Percentiles rank a stretch among this genome's conserved stretches.
These are phyloP conservation scores for Tetraneura akinire DNA, from an alignment of 1,140 invertebrate genomes.

Conservation along the genomic window DNA sequence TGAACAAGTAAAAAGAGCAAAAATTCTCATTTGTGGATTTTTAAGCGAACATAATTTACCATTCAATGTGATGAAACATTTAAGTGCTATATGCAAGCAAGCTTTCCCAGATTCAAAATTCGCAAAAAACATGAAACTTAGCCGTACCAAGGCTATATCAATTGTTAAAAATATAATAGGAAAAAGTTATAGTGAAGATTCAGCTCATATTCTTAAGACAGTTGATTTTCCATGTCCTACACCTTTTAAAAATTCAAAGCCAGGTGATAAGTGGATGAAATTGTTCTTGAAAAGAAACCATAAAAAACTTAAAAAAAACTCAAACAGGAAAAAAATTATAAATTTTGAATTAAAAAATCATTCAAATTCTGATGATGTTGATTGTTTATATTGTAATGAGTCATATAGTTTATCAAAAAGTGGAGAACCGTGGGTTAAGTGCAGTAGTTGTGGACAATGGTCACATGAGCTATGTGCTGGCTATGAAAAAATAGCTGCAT, in stretches of 20 bases:
- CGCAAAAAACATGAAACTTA: too few relatives aligned
- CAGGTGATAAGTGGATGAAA: slow-evolving; percentile 2
- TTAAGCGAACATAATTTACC: too few relatives aligned
- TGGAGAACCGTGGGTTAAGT: not conserved
- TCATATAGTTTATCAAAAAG: not conserved
- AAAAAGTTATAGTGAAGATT: too few relatives aligned
- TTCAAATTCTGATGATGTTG: not conserved
- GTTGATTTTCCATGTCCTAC: not conserved
- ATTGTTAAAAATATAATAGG: too few relatives aligned
- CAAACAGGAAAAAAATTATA: too few relatives aligned
- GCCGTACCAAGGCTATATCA: too few relatives aligned
- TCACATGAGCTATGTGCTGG: not conserved
- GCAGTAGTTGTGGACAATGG: not conserved
- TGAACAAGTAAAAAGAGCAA: too few relatives aligned
- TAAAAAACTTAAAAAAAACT: not conserved
- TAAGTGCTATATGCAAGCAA: too few relatives aligned
- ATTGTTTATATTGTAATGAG: not conserved
- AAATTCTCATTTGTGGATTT: too few relatives aligned
- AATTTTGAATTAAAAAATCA: not conserved
- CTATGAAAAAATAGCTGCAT: not conserved
- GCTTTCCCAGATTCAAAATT: too few relatives aligned
- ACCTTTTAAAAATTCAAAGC: not conserved
- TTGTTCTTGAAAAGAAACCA: not conserved
- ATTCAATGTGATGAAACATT: too few relatives aligned
- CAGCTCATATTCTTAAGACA: not conserved